phyloP scores from a whole-genome alignment of 2,797 vertebrate species.

The Margarornis squamiger region DNA sequence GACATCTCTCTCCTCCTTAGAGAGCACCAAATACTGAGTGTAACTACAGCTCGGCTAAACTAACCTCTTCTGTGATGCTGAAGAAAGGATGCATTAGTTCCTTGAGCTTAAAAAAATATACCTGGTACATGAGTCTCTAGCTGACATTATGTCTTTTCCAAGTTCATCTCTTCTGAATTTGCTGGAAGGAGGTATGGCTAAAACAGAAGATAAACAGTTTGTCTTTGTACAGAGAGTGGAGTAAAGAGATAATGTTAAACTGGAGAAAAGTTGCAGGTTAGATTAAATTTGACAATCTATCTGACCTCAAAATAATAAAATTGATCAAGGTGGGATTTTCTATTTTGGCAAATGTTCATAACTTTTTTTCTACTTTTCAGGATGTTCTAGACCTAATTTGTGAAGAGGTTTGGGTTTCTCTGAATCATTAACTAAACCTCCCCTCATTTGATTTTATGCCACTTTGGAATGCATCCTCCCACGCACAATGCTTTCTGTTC shows the following conservation, averaged over 20 bases:
- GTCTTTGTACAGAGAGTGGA: neutral
- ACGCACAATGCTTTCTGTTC: neutral
- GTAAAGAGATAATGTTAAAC: neutral
- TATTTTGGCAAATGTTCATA: neutral
- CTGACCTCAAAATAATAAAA: neutral
- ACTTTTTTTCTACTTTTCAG: neutral
- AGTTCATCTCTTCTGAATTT: neutral
- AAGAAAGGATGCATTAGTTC: constrained; percentile 14
- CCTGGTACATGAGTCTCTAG: neutral
- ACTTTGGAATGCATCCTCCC: neutral
- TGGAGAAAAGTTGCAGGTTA: neutral
- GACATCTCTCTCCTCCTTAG: constrained; percentile 21
- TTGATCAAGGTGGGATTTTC: neutral
- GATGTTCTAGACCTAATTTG: neutral
- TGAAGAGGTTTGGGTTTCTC: neutral
- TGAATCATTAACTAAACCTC: neutral
- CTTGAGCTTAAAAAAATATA: neutral
- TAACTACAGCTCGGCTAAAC: constrained; percentile 41
- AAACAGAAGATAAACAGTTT: neutral
- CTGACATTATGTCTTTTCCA: neutral
- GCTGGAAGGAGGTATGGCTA: neutral
- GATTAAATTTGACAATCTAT: neutral
- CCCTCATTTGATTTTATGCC: neutral
- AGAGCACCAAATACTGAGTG: constrained; percentile 27
- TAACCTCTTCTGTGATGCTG: neutral